Percentiles rank a stretch among this genome's conserved stretches.
Conservation (phyloP, 2,113 vertebrate species). For the Machaerirhynchus nigripectus region DNA sequence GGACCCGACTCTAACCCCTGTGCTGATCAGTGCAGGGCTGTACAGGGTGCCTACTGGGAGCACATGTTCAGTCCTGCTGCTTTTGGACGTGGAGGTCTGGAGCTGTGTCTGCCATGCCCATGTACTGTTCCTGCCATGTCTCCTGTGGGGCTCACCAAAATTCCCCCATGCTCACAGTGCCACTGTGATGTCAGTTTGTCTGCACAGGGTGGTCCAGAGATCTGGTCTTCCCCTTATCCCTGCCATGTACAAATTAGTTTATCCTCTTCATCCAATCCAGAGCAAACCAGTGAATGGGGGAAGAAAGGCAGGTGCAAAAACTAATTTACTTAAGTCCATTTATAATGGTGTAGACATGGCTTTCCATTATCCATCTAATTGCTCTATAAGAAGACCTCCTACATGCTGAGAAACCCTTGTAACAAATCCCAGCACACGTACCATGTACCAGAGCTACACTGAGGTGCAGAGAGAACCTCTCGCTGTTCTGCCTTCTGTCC, state of each 20-base stretch:
- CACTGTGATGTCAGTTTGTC: background rate
- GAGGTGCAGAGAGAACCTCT: background rate
- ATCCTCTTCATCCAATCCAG: background rate
- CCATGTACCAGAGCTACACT: background rate
- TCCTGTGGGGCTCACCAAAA: background rate
- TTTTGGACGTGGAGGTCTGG: accelerated
- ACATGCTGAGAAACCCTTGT: background rate
- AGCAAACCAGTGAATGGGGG: background rate
- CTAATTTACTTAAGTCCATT: background rate
- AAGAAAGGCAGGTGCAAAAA: background rate
- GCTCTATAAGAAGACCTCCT: background rate
- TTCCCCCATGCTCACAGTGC: background rate
- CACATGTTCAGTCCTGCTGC: background rate
- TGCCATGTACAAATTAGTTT: background rate
- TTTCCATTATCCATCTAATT: background rate
- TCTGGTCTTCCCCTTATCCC: background rate
- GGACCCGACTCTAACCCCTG: background rate
- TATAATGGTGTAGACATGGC: background rate
- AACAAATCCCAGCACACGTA: background rate
- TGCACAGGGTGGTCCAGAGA: background rate
- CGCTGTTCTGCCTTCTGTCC: background rate
- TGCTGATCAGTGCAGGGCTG: background rate
- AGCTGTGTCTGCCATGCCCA: background rate
- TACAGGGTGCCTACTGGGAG: background rate
- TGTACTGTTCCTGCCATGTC: background rate